phyloP scores from a whole-genome alignment of 2,888 invertebrate genomes.

The Terebella lapidaria region DNA sequence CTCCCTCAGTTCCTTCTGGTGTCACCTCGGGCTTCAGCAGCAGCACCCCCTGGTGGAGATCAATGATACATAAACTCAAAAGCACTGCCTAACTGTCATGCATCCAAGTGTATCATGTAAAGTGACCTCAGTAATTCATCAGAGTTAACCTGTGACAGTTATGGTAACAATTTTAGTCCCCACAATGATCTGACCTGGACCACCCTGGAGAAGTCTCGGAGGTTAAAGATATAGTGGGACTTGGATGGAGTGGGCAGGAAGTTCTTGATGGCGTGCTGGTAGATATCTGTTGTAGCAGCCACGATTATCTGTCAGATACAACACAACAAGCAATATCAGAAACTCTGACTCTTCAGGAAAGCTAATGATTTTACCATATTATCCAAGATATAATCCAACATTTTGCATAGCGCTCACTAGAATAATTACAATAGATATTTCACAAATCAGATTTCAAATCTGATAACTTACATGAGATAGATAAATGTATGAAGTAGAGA shows the following conservation, averaged over 20 bases:
- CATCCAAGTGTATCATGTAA: background rate
- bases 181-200: slow-evolving; percentile 48
- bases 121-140: background rate
- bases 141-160: background rate
- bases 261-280: slow-evolving; percentile 42
- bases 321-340: too few relatives aligned
- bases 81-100: background rate
- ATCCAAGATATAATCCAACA: too few relatives aligned
- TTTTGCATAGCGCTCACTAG: too few relatives aligned
- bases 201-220: slow-evolving; percentile 50
- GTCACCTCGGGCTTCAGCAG: slow-evolving; percentile 38
- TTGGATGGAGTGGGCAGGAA: slow-evolving; percentile 51
- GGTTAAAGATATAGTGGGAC: slow-evolving; percentile 52
- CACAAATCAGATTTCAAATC: too few relatives aligned
- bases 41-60: slow-evolving; percentile 43
- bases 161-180: too few relatives aligned
- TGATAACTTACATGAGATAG: too few relatives aligned
- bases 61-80: background rate
- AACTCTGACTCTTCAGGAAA: too few relatives aligned
- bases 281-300: slow-evolving; percentile 47
- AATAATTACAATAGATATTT: too few relatives aligned
- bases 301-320: slow-evolving; percentile 40
- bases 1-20: slow-evolving; percentile 35
- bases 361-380: too few relatives aligned
- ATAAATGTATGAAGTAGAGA: too few relatives aligned